A percentile compares a stretch with the other conserved stretches of the same genome.
Evolutionary conservation across 1,140 invertebrate species (phyloP).

Genomic region (Zaprionus capensis): DNA sequence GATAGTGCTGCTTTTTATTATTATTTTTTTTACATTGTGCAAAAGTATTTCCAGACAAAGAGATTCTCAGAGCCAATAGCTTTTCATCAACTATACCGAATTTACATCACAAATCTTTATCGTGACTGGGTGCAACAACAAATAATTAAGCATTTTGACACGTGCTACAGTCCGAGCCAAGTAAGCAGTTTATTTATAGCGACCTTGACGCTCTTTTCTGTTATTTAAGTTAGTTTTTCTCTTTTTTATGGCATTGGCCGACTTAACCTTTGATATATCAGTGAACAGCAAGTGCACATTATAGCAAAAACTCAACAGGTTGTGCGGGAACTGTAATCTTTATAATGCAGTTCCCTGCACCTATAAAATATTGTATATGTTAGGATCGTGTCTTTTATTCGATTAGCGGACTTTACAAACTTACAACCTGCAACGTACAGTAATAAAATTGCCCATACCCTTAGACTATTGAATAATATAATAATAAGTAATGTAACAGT

Average conservation of each 20-base stretch:
- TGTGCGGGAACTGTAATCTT: neutral
- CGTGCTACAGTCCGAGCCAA: constrained; percentile 18
- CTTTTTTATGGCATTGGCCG: constrained; percentile 6
- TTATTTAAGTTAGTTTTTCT: constrained; percentile 19
- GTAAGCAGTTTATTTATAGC: constrained; percentile 14
- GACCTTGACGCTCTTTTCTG: constrained; percentile 21
- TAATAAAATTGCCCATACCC: no score
- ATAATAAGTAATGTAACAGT: no score
- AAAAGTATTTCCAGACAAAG: neutral
- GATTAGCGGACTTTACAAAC: neutral
- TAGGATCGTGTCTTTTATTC: neutral
- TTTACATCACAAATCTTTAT: constrained; percentile 4
- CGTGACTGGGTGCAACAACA: neutral
- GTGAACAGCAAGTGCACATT: neutral
- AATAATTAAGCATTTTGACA: constrained; percentile 35
- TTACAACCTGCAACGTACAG: neutral
- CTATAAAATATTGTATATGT: no score
- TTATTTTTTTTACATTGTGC: no score
- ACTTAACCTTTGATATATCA: constrained; percentile 14
- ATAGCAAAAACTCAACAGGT: constrained; percentile 11
- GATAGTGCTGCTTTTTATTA: no score
- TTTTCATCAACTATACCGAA: neutral
- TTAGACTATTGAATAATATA: no score
- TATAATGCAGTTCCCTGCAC: neutral
- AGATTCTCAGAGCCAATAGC: constrained; percentile 1